Base-by-base conservation (phyloP, 2,888 invertebrate species). In the Phanerotoma sp. region DNA sequence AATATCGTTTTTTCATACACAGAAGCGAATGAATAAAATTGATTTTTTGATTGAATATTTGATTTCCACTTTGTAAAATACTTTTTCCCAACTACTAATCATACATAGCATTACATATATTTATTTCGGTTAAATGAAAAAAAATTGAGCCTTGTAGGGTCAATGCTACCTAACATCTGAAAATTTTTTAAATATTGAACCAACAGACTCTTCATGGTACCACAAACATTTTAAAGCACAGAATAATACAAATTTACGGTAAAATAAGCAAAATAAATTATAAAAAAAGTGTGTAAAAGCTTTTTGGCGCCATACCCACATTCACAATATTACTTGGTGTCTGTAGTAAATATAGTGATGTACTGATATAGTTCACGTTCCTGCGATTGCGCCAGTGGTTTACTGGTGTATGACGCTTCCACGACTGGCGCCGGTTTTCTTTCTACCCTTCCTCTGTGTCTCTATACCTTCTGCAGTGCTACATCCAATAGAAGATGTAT, bases 401-500 rank as follows among this genome's bases (percentile, higher is more conserved):
- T 38, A 38, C 20, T 16, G 20, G 38, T 38, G 38, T 38, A 38
- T 38, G 38, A 38, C 16, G 38, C 38, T 38, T 38, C 38, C 18
- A 16, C 38, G 38, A 38, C 38, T 38, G 38, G 38, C 38, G 38
- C 38, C 38, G 38, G 38, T 38, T 38, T 38, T 18, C 38, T 38
- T 38, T 18, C 18, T 18, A 18, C 18, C 38, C 18, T 38, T 16
- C 18, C 38, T 25, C 25, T 9, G n/a, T n/a, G n/a, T n/a, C n/a
- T n/a, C n/a, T n/a, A n/a, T n/a, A 25, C 25, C 25, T 25, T 25
- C 25, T 25, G 18, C 16, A 38, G 18, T 38, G 11, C 18, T 18
- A 7, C 16, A 38, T 38, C 38, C 38, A 38, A 10, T 18, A 38
- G 57, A 49, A 66, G 65, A 67, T 66, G 65, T 64, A 64, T 9